These are phyloP conservation scores for Paraplagusia blochii DNA, from an alignment of 2,113 vertebrate species.

Conservation along the genomic window DNA sequence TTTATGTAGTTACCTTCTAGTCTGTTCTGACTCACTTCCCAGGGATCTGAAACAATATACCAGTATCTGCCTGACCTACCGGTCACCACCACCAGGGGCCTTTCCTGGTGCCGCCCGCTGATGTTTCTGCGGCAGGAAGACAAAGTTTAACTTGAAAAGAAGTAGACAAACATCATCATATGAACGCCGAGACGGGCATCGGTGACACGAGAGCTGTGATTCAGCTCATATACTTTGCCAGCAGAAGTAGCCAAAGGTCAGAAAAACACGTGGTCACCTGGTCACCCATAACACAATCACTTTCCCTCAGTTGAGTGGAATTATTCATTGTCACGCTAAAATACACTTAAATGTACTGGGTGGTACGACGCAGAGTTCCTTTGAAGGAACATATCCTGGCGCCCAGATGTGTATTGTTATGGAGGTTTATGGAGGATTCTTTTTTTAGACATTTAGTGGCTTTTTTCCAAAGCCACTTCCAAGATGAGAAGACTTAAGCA, in stretches of 20 bases:
- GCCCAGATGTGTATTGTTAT: neutral
- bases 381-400: slow-evolving; percentile 2
- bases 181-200: too few relatives aligned
- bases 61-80: slow-evolving; percentile 48
- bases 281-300: slow-evolving; percentile 2
- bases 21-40: slow-evolving; percentile 33
- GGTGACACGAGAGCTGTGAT: neutral
- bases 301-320: slow-evolving; percentile 2
- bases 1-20: slow-evolving; percentile 41
- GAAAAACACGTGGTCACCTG: slow-evolving; percentile 24
- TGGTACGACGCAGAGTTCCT: slow-evolving; percentile 7
- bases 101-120: slow-evolving; percentile 22
- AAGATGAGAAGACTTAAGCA: too few relatives aligned
- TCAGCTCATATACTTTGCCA: slow-evolving; percentile 1
- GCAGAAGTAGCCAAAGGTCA: neutral
- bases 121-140: slow-evolving; percentile 4
- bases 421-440: neutral
- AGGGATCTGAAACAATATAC: slow-evolving; percentile 50
- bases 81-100: neutral
- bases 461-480: too few relatives aligned
- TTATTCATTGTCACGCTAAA: slow-evolving; percentile 29
- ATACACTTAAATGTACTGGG: slow-evolving; percentile 6
- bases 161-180: too few relatives aligned
- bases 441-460: too few relatives aligned
- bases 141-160: neutral